A percentile compares a stretch with the other conserved stretches of the same genome.
These are phyloP conservation scores for Frankliniella intonsa DNA, from an alignment of 2,888 invertebrate species.

Conservation along the genomic window DNA sequence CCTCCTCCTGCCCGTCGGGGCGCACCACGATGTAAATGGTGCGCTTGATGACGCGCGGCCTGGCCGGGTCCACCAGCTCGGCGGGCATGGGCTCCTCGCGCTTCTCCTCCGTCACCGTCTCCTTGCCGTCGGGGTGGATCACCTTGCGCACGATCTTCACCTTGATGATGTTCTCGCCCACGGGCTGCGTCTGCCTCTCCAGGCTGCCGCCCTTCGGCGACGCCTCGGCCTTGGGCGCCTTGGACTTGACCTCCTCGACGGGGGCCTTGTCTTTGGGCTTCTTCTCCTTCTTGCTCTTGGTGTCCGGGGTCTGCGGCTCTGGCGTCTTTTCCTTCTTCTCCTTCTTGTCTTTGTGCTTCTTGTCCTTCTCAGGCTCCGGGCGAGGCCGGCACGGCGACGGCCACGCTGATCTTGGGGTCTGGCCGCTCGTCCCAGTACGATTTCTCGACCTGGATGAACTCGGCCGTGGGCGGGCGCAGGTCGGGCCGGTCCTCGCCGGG, in stretches of 20 bases:
- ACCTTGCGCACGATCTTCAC: background rate
- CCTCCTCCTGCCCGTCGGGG: background rate
- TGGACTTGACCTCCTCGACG: background rate
- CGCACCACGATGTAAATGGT: background rate
- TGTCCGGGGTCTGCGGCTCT: background rate
- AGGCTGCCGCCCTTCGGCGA: background rate
- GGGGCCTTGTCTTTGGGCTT: background rate
- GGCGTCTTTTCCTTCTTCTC: background rate
- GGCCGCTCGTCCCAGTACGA: background rate
- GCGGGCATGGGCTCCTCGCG: background rate
- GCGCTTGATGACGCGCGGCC: background rate
- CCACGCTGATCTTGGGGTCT: background rate
- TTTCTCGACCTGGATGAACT: background rate
- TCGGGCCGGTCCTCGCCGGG: background rate
- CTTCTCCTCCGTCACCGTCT: background rate
- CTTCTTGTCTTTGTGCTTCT: background rate
- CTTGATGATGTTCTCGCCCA: background rate
- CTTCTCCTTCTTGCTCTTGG: background rate
- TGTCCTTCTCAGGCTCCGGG: background rate
- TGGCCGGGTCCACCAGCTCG: background rate
- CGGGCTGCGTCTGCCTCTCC: background rate
- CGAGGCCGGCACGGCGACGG: background rate
- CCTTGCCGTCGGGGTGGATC: background rate
- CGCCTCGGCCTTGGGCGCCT: background rate
- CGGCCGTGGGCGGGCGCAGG: background rate